Conservation (phyloP, 2,113 vertebrate genomes). For the Oreochromis niloticus region DNA sequence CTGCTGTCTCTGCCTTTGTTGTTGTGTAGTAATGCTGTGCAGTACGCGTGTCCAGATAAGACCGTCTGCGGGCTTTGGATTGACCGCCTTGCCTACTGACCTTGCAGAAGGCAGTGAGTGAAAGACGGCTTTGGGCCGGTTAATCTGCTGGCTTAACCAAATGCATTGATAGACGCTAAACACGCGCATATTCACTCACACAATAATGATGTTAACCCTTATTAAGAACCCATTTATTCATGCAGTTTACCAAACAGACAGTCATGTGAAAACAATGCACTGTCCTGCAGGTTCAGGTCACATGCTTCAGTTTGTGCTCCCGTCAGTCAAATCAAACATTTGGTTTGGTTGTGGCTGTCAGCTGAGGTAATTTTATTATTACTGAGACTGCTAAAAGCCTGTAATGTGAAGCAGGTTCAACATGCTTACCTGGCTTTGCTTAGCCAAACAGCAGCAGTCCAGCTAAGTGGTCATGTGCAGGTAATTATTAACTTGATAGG, state of each 20-base stretch:
- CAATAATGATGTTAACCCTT: not conserved
- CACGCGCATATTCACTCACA: not conserved
- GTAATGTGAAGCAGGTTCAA: not conserved
- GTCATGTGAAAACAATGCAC: not conserved
- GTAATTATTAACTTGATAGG: not conserved
- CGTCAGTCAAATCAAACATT: not conserved
- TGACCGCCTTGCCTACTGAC: slow-evolving; percentile 58
- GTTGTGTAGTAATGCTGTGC: not conserved
- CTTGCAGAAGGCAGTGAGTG: slow-evolving; percentile 35
- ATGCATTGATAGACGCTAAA: not conserved
- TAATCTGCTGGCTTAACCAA: slow-evolving; percentile 42
- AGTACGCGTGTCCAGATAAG: slow-evolving; percentile 17
- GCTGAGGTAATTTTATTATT: not conserved
- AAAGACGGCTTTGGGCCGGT: slow-evolving; percentile 22
- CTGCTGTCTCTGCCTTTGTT: not conserved
- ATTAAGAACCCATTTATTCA: not conserved
- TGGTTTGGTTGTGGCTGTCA: not conserved
- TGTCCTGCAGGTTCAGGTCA: not conserved
- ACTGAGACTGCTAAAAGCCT: not conserved
- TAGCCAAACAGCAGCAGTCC: not conserved
- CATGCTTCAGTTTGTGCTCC: not conserved
- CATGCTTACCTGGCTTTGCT: not conserved
- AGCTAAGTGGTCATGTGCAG: not conserved
- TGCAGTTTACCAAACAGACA: not conserved
- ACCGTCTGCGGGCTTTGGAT: slow-evolving; percentile 41